Percentiles rank a stretch among this genome's conserved stretches.
Conservation (phyloP, 2,888 invertebrate genomes). For the Portevinia maculata region DNA sequence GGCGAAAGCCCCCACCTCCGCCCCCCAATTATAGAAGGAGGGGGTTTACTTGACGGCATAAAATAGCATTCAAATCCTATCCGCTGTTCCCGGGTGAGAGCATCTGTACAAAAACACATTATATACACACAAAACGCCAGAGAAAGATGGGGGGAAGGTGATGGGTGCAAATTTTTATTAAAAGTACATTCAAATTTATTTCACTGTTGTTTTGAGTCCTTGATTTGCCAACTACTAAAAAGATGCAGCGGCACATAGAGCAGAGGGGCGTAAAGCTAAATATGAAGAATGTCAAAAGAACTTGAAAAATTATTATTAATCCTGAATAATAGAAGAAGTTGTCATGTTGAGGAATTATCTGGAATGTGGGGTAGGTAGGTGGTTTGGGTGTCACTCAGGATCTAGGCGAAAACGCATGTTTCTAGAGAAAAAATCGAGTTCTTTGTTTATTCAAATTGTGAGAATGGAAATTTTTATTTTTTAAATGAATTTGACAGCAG, state of each 20-base stretch:
- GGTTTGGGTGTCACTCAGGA: not conserved
- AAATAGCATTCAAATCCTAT: constrained; percentile 40
- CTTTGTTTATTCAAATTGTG: too few species aligned
- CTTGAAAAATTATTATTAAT: constrained; percentile 71
- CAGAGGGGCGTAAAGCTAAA: not conserved
- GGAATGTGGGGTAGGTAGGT: constrained; percentile 1
- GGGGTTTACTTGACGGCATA: constrained; percentile 6
- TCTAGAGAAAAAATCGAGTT: not conserved
- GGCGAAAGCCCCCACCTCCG: constrained; percentile 29
- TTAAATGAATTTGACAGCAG: too few species aligned
- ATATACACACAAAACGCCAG: constrained; percentile 39
- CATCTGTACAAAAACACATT: constrained; percentile 67
- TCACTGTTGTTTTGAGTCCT: constrained; percentile 62
- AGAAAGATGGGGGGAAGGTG: not conserved
- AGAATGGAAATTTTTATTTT: too few species aligned
- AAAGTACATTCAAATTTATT: constrained; percentile 73
- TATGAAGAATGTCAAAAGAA: constrained; percentile 53
- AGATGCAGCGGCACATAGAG: constrained; percentile 21
- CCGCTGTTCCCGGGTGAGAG: constrained; percentile 40
- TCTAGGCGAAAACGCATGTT: too few species aligned
- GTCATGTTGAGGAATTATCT: constrained; percentile 54
- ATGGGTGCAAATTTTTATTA: constrained; percentile 59
- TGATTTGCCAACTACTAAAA: constrained; percentile 64
- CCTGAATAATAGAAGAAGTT: constrained; percentile 65
- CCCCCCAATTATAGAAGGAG: not conserved